phyloP scores from a whole-genome alignment of 2,113 vertebrate species.

The Caranx melampygus region DNA sequence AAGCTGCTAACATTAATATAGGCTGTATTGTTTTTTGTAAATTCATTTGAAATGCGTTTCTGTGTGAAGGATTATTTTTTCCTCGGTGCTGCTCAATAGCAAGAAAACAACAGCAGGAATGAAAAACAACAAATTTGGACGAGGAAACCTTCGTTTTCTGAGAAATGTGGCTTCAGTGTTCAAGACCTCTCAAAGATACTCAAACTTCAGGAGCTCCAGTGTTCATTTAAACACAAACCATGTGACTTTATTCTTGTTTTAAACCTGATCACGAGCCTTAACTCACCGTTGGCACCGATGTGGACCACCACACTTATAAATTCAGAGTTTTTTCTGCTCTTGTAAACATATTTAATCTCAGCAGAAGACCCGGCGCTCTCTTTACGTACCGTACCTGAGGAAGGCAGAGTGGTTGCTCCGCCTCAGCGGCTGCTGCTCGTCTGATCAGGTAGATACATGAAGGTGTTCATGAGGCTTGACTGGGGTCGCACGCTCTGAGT shows the following conservation, averaged over 20 bases:
- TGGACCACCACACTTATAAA: slow-evolving; percentile 8
- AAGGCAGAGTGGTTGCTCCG: slow-evolving; percentile 23
- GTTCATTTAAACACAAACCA: slow-evolving; percentile 1
- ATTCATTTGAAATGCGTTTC: background rate
- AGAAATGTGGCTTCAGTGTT: slow-evolving; percentile 14
- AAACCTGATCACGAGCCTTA: slow-evolving; percentile 8
- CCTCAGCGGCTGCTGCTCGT: slow-evolving; percentile 55
- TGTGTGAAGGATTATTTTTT: background rate
- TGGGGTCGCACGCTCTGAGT: slow-evolving; percentile 49
- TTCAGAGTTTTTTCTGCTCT: slow-evolving; percentile 4
- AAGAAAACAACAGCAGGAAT: background rate
- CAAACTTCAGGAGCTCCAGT: background rate
- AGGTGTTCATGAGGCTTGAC: slow-evolving; percentile 58
- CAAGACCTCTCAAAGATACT: background rate
- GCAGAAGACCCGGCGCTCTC: background rate
- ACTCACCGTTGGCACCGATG: background rate
- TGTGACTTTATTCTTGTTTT: background rate
- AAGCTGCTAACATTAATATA: background rate
- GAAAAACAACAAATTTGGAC: background rate
- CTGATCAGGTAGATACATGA: slow-evolving; percentile 66
- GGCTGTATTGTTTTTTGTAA: background rate
- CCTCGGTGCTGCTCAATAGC: background rate
- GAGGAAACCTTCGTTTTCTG: background rate
- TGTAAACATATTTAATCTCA: slow-evolving; percentile 26
- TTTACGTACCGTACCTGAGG: slow-evolving; percentile 8